phyloP scores from a whole-genome alignment of 2,888 invertebrate genomes.

The Campoplex nolae region DNA sequence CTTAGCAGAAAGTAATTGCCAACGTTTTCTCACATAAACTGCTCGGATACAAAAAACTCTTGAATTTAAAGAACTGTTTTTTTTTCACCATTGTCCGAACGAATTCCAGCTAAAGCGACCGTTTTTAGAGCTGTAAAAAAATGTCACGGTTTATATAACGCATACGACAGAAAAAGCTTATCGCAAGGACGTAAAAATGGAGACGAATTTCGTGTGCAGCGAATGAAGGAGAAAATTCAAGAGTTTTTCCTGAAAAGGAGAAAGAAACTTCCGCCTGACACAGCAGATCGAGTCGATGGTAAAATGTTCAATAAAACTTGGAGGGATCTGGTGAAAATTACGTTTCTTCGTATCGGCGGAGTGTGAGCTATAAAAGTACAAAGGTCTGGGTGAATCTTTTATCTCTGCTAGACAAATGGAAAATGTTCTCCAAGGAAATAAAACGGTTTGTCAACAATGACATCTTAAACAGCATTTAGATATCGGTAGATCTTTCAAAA shows the following conservation, averaged over 20 bases:
- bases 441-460: constrained; percentile 22
- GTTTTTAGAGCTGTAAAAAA: background rate
- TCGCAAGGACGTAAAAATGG: background rate
- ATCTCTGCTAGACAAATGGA: constrained; percentile 1
- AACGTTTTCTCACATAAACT: background rate
- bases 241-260: background rate
- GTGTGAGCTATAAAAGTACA: constrained; percentile 15
- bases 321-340: constrained; percentile 3
- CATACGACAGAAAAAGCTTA: background rate
- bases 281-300: constrained; percentile 2
- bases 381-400: constrained; percentile 9
- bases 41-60: background rate
- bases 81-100: background rate
- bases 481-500: constrained; percentile 21
- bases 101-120: background rate
- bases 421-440: background rate
- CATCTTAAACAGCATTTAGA: constrained; percentile 11
- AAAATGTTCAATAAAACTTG: background rate
- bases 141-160: background rate
- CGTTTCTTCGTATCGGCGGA: constrained; percentile 1
- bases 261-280: constrained; percentile 9
- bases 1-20: background rate
- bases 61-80: background rate
- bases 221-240: background rate
- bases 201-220: background rate